These are phyloP conservation scores for Mallateleia sp. DNA, from an alignment of 2,888 invertebrate genomes.

Conservation along the genomic window DNA sequence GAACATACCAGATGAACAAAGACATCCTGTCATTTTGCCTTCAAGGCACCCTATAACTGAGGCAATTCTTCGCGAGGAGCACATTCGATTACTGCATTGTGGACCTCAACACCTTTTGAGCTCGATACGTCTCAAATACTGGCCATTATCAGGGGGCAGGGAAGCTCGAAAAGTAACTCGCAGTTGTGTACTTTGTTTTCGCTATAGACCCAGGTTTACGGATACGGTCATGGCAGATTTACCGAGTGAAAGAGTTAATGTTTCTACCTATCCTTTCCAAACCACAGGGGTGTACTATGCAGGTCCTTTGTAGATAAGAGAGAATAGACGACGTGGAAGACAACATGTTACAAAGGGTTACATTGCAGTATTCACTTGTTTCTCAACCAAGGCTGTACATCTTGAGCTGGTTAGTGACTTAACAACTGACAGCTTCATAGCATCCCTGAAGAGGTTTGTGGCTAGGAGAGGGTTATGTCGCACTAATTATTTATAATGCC, in stretches of 20 bases:
- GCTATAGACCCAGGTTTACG: background rate
- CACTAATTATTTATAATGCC: slow-evolving; percentile 55
- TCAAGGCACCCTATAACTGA: background rate
- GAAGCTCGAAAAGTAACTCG: background rate
- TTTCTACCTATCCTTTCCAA: slow-evolving; percentile 81
- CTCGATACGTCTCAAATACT: background rate
- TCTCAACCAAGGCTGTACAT: slow-evolving; percentile 71
- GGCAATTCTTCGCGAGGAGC: background rate
- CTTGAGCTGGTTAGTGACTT: slow-evolving; percentile 79
- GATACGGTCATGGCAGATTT: too few relatives aligned
- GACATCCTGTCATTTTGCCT: background rate
- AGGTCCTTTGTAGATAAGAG: slow-evolving; percentile 70
- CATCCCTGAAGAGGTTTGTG: slow-evolving; percentile 60
- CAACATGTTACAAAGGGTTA: slow-evolving; percentile 79
- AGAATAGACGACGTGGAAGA: slow-evolving; percentile 76
- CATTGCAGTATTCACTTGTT: slow-evolving; percentile 78
- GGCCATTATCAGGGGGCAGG: background rate
- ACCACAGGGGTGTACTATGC: slow-evolving; percentile 60
- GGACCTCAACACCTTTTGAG: background rate
- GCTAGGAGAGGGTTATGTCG: slow-evolving; percentile 53
- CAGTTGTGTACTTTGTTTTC: slow-evolving; percentile 12
- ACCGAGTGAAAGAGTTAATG: background rate
- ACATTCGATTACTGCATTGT: background rate
- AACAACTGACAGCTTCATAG: slow-evolving; percentile 15
- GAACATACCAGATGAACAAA: background rate